Base-by-base conservation (phyloP, 2,888 invertebrate species). In the Lacanobia oleracea region DNA sequence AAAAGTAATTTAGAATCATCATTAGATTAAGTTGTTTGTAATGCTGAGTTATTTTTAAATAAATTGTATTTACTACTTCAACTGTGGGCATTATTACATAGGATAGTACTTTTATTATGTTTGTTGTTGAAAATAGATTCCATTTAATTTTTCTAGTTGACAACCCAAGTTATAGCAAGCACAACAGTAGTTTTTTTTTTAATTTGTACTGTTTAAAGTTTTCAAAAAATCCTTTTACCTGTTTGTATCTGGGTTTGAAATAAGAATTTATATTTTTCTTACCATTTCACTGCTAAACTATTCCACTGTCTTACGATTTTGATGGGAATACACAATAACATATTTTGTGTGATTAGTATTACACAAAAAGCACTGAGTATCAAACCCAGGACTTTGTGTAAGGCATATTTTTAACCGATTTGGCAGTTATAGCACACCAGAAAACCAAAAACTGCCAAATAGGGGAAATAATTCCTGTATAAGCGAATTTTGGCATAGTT, bases 1-100 rank as follows among this genome's bases (percentile, higher is more conserved):
- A 97, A 88, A 97, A 97, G 93, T 96, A 94, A 94, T 87, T 86
- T 91, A 91, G 88, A 90, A 86, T 91, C 88, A 84, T 85, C 86
- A 73, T 87, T 94, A 93, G 91, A 80, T 86, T 95, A 95, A 94
- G 94, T 93, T 93, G 91, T 92, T 93, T 94, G 92, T 95, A 95
- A 93, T 93, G 88, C 91, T 92, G 91, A 89, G 92, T 91, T 93
- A 93, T 94, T 93, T 87, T 92, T 91, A 89, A 95, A 94, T 95
- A 95, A 95, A 96, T 90, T 92, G 89, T 93, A 93, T 93, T 93
- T 93, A 92, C 91, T 92, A 91, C 93, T 91, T 88, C 76, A 82
- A 77, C 76, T 81, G 40, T 73, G 70, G 59, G 67, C 50, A 68
- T 79, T 67, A 66, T 76, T 75, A 14, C n/a, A 63, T 60, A 57